Evolutionary conservation across 1,140 invertebrate species (phyloP), one percentile per base, ranked within the genome.

Genomic region (Drosophila melanica): DNA sequence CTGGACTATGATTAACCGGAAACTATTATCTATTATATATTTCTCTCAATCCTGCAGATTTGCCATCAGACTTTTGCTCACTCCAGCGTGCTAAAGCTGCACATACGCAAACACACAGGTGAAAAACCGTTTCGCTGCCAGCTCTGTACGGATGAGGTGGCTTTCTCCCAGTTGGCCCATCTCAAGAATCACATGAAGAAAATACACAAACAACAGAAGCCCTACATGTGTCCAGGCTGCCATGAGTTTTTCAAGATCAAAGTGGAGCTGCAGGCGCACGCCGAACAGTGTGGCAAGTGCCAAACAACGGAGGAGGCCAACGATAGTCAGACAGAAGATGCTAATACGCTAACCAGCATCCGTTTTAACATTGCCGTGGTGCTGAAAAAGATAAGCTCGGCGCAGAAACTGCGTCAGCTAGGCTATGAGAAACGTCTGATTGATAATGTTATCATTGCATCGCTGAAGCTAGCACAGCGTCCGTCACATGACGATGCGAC

Each of bases 21-120:
- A 2, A 35, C 1, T 10, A n/a, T 0, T 10, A 33, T 1, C 1
- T 0, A 27, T 9, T 16, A 18, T 42, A 39, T 4, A 18, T 10
- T 16, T n/a, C n/a, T 27, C 20, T 65, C 8, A 27, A 9, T 9
- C 1, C 45, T 42, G 48, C 81, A 93, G 74, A 95, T 97, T 42
- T 97, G 96, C 85, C 95, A 95, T 93, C 95, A 96, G 75, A 95
- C 95, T 1, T 97, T 97, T 82, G 95, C 96, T 4, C 96, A 97
- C 90, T 97, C 96, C 0, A 96, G 96, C n/a, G 96, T 96, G 0
- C 92, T 97, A 4, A 96, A 96, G 91, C 92, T 96, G 11, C 96
- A 97, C 85, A 95, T 95, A 3, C 93, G 96, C 20, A 93, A 96
- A 10, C 96, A 97, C 77, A 96, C 95, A 1, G 91, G 97, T 0